A percentile compares a stretch with the other conserved stretches of the same genome.
Evolutionary conservation across 2,888 invertebrate species (phyloP).

Genomic region (Eupithecia insigniata): DNA sequence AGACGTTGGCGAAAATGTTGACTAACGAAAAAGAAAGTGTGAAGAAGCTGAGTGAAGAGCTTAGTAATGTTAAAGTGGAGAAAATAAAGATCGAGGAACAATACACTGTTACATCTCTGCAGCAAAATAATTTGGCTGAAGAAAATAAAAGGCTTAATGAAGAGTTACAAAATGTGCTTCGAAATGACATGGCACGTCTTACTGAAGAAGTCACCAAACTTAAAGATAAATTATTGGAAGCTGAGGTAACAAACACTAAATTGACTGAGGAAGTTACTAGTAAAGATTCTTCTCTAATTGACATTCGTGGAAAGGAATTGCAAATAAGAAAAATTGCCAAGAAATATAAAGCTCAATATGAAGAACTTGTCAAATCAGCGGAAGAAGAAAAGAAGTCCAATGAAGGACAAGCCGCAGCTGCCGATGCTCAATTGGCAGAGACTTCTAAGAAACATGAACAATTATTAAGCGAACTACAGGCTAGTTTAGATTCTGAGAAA

Average conservation of each 20-base stretch:
- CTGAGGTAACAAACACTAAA: slow-evolving; percentile 85
- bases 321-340: slow-evolving; percentile 95
- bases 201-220: slow-evolving; percentile 87
- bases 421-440: slow-evolving; percentile 73
- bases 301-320: slow-evolving; percentile 88
- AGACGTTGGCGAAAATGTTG: slow-evolving; percentile 90
- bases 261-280: slow-evolving; percentile 86
- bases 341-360: slow-evolving; percentile 94
- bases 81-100: slow-evolving; percentile 89
- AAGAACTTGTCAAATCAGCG: slow-evolving; percentile 88
- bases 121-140: slow-evolving; percentile 84
- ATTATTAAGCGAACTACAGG: slow-evolving; percentile 72
- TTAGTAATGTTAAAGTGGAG: slow-evolving; percentile 85
- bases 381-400: slow-evolving; percentile 86
- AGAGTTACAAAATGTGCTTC: slow-evolving; percentile 83
- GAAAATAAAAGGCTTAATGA: slow-evolving; percentile 87
- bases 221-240: slow-evolving; percentile 83
- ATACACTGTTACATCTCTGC: slow-evolving; percentile 84
- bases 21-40: slow-evolving; percentile 89
- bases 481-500: slow-evolving; percentile 75
- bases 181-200: slow-evolving; percentile 83
- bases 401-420: slow-evolving; percentile 82
- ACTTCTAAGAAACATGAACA: slow-evolving; percentile 82
- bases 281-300: slow-evolving; percentile 87
- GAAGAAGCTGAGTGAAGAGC: slow-evolving; percentile 88